Evolutionary conservation across 1,140 invertebrate genomes (phyloP).

Genomic region (Lamellibrachia luymesi): DNA sequence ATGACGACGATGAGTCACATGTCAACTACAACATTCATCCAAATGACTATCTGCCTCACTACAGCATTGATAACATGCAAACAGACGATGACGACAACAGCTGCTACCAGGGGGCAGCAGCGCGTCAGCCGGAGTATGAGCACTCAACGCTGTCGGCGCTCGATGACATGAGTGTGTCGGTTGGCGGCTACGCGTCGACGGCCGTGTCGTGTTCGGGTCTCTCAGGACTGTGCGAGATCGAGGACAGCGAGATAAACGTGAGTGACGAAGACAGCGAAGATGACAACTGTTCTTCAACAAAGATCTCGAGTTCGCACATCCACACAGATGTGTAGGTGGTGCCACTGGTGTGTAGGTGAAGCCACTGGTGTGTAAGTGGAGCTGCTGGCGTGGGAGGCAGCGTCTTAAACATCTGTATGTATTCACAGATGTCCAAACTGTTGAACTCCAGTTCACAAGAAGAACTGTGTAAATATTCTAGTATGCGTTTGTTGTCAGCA

Average conservation of each 20-base stretch:
- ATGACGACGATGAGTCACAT: conserved; percentile 59
- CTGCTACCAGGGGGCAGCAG: conserved; percentile 65
- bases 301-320: not conserved
- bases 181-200: conserved; percentile 66
- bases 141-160: conserved; percentile 62
- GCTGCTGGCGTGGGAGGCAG: not conserved
- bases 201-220: conserved; percentile 71
- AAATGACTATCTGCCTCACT: conserved; percentile 77
- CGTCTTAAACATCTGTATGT: not conserved
- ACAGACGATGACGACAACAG: conserved; percentile 61
- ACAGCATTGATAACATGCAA: conserved; percentile 35
- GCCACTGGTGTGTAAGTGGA: not conserved
- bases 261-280: conserved; percentile 38
- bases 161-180: conserved; percentile 68
- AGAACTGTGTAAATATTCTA: not conserved
- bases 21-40: conserved; percentile 78
- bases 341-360: not conserved
- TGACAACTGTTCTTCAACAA: not conserved
- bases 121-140: conserved; percentile 58
- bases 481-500: not conserved
- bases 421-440: not conserved
- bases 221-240: conserved; percentile 82
- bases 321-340: not conserved
- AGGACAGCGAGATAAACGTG: conserved; percentile 64
- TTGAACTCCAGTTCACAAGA: not conserved